Percentiles rank a stretch among this genome's conserved stretches.
These are phyloP conservation scores for Pimpla rufipes DNA, from an alignment of 2,888 invertebrate species.

Conservation along the genomic window DNA sequence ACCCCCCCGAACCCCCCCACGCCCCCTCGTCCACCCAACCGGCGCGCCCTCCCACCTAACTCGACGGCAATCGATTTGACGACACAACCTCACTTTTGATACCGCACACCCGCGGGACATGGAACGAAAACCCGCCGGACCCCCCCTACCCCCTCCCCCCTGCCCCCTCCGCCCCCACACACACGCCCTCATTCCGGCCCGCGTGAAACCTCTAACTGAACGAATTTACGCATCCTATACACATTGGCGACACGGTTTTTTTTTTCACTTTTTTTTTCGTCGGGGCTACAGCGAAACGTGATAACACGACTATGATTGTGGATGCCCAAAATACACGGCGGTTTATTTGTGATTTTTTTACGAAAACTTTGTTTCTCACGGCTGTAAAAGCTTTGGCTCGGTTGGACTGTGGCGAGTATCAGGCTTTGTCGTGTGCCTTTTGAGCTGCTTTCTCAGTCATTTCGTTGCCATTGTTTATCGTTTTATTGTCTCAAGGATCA, in stretches of 20 bases:
- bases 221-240: slow-evolving; percentile 50
- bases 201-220: slow-evolving; percentile 69
- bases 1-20: neutral
- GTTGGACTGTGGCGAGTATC: too few relatives aligned
- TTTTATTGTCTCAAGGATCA: too few relatives aligned
- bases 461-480: too few relatives aligned
- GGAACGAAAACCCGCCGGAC: slow-evolving; percentile 48
- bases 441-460: too few relatives aligned
- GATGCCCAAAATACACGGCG: slow-evolving; percentile 23
- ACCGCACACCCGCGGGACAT: slow-evolving; percentile 60
- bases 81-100: slow-evolving; percentile 71
- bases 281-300: slow-evolving; percentile 11
- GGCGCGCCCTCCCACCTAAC: slow-evolving; percentile 41
- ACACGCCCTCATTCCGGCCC: slow-evolving; percentile 53
- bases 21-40: neutral
- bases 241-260: neutral
- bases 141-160: slow-evolving; percentile 7
- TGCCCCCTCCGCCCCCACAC: neutral
- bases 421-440: too few relatives aligned
- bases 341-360: neutral
- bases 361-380: neutral
- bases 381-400: too few relatives aligned
- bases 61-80: slow-evolving; percentile 70
- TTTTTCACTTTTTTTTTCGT: neutral
- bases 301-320: slow-evolving; percentile 18